These are phyloP conservation scores for Minunthozetes semirufus DNA, from an alignment of 2,888 invertebrate genomes.

Conservation along the genomic window DNA sequence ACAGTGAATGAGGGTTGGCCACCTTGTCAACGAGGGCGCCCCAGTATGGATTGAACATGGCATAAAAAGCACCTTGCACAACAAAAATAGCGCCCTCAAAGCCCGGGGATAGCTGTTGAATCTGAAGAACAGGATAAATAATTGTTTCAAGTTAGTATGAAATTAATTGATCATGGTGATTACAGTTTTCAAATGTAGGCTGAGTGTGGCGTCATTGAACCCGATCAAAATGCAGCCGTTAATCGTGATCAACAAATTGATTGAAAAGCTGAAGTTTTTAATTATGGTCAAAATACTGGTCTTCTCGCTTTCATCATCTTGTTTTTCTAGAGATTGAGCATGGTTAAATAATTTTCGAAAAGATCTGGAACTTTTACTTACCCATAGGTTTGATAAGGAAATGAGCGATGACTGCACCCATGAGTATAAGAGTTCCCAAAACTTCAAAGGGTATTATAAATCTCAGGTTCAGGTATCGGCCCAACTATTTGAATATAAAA, in stretches of 20 bases:
- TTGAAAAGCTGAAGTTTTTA: constrained; percentile 1
- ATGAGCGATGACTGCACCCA: not conserved
- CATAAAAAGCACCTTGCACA: constrained; percentile 2
- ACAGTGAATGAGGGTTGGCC: not conserved
- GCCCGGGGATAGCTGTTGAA: not conserved
- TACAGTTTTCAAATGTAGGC: constrained; percentile 20
- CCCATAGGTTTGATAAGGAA: no score
- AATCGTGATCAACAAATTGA: constrained; percentile 19
- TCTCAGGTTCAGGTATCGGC: no score
- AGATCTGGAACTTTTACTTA: no score
- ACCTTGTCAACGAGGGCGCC: not conserved
- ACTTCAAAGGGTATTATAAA: constrained; percentile 27
- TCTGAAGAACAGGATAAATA: not conserved
- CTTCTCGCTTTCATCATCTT: not conserved
- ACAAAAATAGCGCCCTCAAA: not conserved
- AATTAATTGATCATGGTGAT: not conserved
- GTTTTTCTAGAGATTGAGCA: no score
- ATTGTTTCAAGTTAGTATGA: not conserved
- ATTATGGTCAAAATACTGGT: constrained; percentile 21
- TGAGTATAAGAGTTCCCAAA: not conserved
- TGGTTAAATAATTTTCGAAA: no score
- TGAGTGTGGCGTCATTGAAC: constrained; percentile 30
- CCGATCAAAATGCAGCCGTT: constrained; percentile 24
- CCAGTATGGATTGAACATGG: not conserved
- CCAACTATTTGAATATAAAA: no score